Percentiles rank a stretch among this genome's conserved stretches.
Conservation (phyloP, 2,797 vertebrate species). For the Sebastes oblongus region DNA sequence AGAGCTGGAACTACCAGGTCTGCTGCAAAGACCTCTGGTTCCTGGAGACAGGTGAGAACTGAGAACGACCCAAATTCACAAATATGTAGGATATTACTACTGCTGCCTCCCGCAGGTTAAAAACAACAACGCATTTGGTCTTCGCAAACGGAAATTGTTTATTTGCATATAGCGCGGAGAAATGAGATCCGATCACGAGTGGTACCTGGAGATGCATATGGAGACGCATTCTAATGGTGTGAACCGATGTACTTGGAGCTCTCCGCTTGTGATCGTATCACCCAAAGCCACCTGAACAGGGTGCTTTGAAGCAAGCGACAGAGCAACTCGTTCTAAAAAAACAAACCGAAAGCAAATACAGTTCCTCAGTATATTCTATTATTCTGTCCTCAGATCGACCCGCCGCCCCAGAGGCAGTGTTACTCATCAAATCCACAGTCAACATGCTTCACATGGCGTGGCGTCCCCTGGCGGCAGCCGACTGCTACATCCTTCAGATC, state of each 20-base stretch:
- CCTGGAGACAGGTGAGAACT: constrained; percentile 93
- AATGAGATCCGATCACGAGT: too few species aligned
- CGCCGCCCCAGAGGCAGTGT: constrained; percentile 87
- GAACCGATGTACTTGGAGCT: too few species aligned
- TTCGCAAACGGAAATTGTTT: too few species aligned
- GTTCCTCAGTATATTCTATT: background rate
- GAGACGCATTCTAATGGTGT: too few species aligned
- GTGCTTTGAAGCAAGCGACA: too few species aligned
- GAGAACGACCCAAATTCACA: background rate
- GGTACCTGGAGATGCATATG: accelerated
- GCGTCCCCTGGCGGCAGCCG: constrained; percentile 93
- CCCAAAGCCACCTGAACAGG: too few species aligned
- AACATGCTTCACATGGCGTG: constrained; percentile 94
- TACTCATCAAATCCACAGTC: constrained; percentile 93
- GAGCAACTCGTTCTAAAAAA: accelerated
- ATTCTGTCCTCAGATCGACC: constrained; percentile 84
- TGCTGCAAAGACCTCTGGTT: constrained; percentile 99
- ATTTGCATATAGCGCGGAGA: too few species aligned
- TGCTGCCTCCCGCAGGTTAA: too few species aligned
- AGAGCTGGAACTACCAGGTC: constrained; percentile 95
- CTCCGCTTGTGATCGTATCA: too few species aligned
- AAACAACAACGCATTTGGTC: too few species aligned
- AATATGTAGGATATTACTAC: too few species aligned
- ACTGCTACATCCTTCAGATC: constrained; percentile 93
- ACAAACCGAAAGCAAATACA: background rate